Evolutionary conservation across 2,797 vertebrate genomes (phyloP).

Genomic region (Phataginus tetradactyla): DNA sequence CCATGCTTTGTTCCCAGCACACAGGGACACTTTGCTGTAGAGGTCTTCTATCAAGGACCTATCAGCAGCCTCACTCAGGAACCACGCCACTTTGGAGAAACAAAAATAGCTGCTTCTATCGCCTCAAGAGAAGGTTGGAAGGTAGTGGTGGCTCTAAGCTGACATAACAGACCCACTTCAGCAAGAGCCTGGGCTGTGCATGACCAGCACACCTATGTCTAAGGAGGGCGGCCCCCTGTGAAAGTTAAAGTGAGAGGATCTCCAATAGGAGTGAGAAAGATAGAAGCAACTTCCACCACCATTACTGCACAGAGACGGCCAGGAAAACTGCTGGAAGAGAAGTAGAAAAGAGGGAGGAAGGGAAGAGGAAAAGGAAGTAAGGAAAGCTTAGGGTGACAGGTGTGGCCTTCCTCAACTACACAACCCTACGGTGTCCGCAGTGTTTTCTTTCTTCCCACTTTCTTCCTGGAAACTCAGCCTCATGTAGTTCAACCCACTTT

Average conservation of each 20-base stretch:
- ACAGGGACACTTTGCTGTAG: neutral
- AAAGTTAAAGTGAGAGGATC: neutral
- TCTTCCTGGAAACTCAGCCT: neutral
- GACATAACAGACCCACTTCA: neutral
- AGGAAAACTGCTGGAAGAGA: neutral
- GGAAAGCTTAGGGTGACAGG: neutral
- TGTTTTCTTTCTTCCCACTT: neutral
- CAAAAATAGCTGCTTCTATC: neutral
- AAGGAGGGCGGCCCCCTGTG: neutral
- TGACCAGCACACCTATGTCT: neutral
- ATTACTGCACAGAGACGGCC: neutral
- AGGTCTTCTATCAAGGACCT: neutral
- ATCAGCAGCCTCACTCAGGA: neutral
- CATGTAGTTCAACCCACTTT: neutral
- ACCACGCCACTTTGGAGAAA: neutral
- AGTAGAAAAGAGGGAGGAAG: neutral
- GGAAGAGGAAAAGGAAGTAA: accelerated
- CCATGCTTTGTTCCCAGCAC: neutral
- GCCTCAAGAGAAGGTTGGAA: neutral
- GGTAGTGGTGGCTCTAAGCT: neutral
- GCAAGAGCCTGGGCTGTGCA: neutral
- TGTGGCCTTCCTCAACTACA: neutral
- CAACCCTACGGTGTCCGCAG: neutral
- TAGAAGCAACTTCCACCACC: neutral
- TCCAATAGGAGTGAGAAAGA: neutral